Evolutionary conservation across 1,140 invertebrate species (phyloP).

Genomic region (Melanaphis sacchari): DNA sequence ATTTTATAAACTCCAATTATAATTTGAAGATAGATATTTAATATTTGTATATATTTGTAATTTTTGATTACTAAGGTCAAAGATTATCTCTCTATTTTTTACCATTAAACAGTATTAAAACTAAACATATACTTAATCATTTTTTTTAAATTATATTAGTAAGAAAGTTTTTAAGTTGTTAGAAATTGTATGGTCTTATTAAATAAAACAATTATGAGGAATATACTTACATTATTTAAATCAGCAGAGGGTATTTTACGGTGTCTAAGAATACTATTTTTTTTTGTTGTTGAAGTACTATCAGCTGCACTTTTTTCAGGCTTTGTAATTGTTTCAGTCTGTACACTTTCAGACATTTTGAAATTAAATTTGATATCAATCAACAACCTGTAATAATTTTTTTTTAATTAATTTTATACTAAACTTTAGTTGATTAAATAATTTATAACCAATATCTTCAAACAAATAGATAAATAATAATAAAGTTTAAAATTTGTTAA

Average conservation of each 20-base stretch:
- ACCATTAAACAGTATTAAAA: not conserved
- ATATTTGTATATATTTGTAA: not conserved
- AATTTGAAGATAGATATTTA: not conserved
- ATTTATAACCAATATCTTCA: not conserved
- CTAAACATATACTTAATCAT: not conserved
- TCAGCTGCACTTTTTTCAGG: slow-evolving; percentile 8
- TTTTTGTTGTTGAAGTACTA: slow-evolving; percentile 8
- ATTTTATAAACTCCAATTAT: not conserved
- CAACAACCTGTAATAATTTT: slow-evolving; percentile 24
- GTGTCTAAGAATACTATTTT: slow-evolving; percentile 34
- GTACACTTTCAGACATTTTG: slow-evolving; percentile 49
- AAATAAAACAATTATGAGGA: not conserved
- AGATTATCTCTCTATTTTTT: not conserved
- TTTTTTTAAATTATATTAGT: not conserved
- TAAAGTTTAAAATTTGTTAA: not conserved
- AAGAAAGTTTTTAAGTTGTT: not conserved
- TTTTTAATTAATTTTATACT: not conserved
- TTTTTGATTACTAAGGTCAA: not conserved
- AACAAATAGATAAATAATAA: not conserved
- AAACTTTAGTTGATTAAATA: not conserved
- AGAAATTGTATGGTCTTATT: not conserved
- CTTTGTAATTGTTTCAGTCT: slow-evolving; percentile 49
- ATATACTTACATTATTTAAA: slow-evolving; percentile 45
- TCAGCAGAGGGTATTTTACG: slow-evolving; percentile 49
- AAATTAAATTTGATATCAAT: slow-evolving; percentile 8